A percentile compares a stretch with the other conserved stretches of the same genome.
Evolutionary conservation across 2,113 vertebrate species (phyloP).

Genomic region (Elaphurus davidianus): DNA sequence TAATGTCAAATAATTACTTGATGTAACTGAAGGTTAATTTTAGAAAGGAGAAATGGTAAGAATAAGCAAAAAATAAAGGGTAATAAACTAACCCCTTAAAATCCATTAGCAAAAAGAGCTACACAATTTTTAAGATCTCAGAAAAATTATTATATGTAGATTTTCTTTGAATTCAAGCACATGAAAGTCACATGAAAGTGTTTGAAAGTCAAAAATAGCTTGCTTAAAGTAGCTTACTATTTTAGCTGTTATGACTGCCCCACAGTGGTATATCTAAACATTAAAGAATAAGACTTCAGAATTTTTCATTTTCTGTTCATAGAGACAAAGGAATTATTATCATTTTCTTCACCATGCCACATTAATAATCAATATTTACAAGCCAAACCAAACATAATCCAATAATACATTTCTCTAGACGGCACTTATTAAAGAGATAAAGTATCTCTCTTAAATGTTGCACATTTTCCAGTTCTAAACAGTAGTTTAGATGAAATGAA

Average conservation of each 20-base stretch:
- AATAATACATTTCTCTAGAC: slow-evolving; percentile 62
- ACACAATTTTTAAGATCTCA: slow-evolving; percentile 40
- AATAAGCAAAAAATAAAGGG: not conserved
- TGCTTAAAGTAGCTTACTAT: slow-evolving; percentile 51
- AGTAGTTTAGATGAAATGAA: slow-evolving; percentile 61
- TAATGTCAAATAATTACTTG: slow-evolving; percentile 29
- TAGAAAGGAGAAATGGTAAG: slow-evolving; percentile 42
- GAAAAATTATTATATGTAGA: slow-evolving; percentile 35
- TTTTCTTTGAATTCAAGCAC: slow-evolving; percentile 53
- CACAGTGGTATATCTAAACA: slow-evolving; percentile 77
- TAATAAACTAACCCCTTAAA: not conserved
- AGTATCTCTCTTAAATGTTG: slow-evolving; percentile 45
- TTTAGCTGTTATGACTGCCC: slow-evolving; percentile 80
- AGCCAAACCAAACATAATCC: slow-evolving; percentile 56
- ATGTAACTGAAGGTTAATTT: not conserved
- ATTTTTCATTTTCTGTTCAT: slow-evolving; percentile 45
- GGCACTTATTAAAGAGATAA: slow-evolving; percentile 63
- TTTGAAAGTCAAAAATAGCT: slow-evolving; percentile 44
- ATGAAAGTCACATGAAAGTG: slow-evolving; percentile 1
- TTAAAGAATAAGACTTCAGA: slow-evolving; percentile 66
- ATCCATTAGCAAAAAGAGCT: slow-evolving; percentile 44
- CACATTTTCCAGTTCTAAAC: slow-evolving; percentile 63
- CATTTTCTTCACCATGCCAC: slow-evolving; percentile 60
- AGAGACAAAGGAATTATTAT: slow-evolving; percentile 66
- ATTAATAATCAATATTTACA: slow-evolving; percentile 72